Evolutionary conservation across 2,888 invertebrate genomes (phyloP), one percentile per base, ranked within the genome.

Genomic region (Eumacrocentrus americanus): DNA sequence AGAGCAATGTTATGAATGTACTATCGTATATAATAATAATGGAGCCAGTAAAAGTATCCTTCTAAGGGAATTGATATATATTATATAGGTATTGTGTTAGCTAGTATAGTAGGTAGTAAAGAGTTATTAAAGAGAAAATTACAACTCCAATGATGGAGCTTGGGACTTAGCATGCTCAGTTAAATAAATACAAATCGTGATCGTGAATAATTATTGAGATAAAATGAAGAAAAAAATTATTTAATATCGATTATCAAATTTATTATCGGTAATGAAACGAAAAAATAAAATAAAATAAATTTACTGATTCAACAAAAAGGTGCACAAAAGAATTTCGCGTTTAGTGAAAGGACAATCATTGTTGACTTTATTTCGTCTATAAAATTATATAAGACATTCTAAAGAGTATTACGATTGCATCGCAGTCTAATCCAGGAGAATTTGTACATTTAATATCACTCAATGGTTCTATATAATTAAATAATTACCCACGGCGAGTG

Each of bases 111-210:
- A 60, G 46, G 35, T 58, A 60, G 60, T 64, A 63, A 62, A 67
- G n/a, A 22, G 61, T 52, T 69, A 67, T 64, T 57, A 67, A 59
- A 59, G 63, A 65, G 65, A 67, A 67, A 63, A 67, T 62, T 46
- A 61, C 63, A 73, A 77, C 79, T 79, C 79, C 79, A 75, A 67
- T 71, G 62, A 74, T 72, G 80, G 80, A 80, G 79, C 80, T 80
- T 80, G 80, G 80, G 80, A 80, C 80, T 80, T 80, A 80, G 80
- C 80, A 80, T 79, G 80, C 80, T 80, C 80, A 80, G 80, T 80
- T 77, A 74, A 76, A 75, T 75, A 72, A 75, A 73, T 72, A 70
- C 14, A 59, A 65, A 76, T 76, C 79, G 78, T 78, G 75, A 78
- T 79, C 70, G 73, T 75, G 65, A 69, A 64, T 66, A 65, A 68